These are phyloP conservation scores for Dinothrombium tinctorium DNA, from an alignment of 1,140 invertebrate species.

Conservation along the genomic window DNA sequence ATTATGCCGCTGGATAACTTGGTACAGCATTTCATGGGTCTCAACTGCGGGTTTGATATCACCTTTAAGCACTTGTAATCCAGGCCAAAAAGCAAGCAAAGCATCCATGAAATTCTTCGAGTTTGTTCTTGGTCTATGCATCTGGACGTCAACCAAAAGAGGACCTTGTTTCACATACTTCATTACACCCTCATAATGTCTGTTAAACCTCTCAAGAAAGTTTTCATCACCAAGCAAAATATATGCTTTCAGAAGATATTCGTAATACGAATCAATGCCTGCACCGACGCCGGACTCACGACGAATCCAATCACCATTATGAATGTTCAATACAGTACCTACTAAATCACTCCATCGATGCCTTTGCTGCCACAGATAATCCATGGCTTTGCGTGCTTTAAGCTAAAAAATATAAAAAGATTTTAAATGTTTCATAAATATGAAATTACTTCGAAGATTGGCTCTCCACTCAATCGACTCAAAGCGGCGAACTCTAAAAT, in stretches of 20 bases:
- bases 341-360: conserved; percentile 62
- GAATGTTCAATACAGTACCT: conserved; percentile 83
- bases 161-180: conserved; percentile 81
- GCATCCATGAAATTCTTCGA: conserved; percentile 94
- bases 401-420: conserved; percentile 26
- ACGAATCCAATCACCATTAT: conserved; percentile 87
- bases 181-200: conserved; percentile 93
- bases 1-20: conserved; percentile 79
- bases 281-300: conserved; percentile 93
- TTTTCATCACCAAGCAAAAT: conserved; percentile 49
- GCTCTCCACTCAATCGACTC: conserved; percentile 68
- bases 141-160: conserved; percentile 87
- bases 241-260: conserved; percentile 84
- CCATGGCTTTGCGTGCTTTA: conserved; percentile 86
- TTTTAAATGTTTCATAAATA: conserved; percentile 16
- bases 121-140: conserved; percentile 85
- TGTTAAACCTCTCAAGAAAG: conserved; percentile 71
- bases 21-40: conserved; percentile 88
- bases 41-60: conserved; percentile 89
- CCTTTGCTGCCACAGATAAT: conserved; percentile 77
- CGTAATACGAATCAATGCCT: conserved; percentile 26
- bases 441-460: conserved; percentile 51
- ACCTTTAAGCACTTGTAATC: conserved; percentile 69
- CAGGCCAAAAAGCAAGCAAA: conserved; percentile 90
- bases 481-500: conserved; percentile 90